These are phyloP conservation scores for Microcebus griseorufus DNA, from an alignment of 2,113 vertebrate genomes.

Conservation along the genomic window DNA sequence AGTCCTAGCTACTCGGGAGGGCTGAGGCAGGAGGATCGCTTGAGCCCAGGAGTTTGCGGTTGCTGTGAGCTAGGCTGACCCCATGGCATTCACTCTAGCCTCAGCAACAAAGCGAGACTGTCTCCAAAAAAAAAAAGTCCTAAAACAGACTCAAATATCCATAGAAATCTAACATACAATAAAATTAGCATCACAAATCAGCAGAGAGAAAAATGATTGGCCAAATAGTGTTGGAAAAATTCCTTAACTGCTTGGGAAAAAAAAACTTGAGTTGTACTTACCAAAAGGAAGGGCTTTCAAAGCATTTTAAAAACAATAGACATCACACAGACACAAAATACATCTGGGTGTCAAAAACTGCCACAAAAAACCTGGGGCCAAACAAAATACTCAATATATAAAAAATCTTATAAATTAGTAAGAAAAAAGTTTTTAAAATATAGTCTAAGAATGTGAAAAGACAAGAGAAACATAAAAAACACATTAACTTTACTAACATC, in stretches of 20 bases:
- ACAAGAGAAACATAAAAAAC: neutral
- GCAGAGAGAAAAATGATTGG: neutral
- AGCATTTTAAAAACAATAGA: neutral
- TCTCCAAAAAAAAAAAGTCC: neutral
- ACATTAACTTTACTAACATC: neutral
- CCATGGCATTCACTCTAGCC: too few species aligned
- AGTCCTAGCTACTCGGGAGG: too few species aligned
- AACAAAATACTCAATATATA: conserved; percentile 22
- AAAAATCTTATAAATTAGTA: conserved; percentile 30
- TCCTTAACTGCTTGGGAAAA: neutral
- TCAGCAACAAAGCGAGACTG: too few species aligned
- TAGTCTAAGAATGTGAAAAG: neutral
- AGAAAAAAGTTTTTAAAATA: conserved; percentile 2
- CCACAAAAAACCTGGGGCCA: neutral
- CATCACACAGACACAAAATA: neutral
- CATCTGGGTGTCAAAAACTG: neutral
- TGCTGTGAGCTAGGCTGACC: too few species aligned
- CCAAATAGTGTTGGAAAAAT: neutral
- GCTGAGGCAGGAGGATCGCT: too few species aligned
- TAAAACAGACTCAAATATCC: neutral
- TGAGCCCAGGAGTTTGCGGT: too few species aligned
- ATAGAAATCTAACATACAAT: conserved; percentile 1
- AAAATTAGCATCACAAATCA: conserved; percentile 16
- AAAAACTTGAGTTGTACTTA: neutral
- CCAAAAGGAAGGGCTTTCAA: neutral